Conservation (phyloP, 2,797 vertebrate species). For the Acanthurus leucopareius region DNA sequence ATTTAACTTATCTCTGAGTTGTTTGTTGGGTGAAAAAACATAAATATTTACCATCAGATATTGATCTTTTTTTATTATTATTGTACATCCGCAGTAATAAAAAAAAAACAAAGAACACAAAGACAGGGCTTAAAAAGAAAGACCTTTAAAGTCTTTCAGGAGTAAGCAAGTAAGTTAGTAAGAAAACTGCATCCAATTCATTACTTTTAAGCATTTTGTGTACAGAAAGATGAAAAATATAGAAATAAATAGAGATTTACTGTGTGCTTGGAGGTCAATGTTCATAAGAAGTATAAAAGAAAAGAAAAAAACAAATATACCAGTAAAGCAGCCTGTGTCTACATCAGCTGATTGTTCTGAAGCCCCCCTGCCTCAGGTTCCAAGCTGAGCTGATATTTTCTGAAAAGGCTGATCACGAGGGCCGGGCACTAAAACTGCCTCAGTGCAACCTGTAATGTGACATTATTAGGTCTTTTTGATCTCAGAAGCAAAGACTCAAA, state of each 20-base stretch:
- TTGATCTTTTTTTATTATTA: slow-evolving; percentile 29
- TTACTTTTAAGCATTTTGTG: too few species aligned
- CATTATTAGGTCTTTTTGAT: slow-evolving; percentile 83
- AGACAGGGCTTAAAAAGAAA: slow-evolving; percentile 9
- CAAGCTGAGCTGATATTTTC: slow-evolving; percentile 60
- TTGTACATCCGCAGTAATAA: slow-evolving; percentile 36
- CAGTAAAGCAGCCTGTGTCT: slow-evolving; percentile 39
- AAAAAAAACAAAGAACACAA: slow-evolving; percentile 19
- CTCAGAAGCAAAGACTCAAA: slow-evolving; percentile 76
- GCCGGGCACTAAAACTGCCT: slow-evolving; percentile 73
- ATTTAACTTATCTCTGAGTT: slow-evolving; percentile 32
- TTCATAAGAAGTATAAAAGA: slow-evolving; percentile 17
- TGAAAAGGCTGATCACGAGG: slow-evolving; percentile 71
- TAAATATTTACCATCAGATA: slow-evolving; percentile 52
- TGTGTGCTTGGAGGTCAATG: background rate
- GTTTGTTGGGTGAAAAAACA: slow-evolving; percentile 35
- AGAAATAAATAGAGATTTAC: too few species aligned
- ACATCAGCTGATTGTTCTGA: slow-evolving; percentile 59
- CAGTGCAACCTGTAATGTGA: slow-evolving; percentile 82
- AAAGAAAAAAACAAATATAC: slow-evolving; percentile 21
- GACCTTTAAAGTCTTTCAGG: too few species aligned
- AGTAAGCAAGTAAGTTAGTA: too few species aligned
- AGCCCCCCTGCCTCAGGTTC: slow-evolving; percentile 26
- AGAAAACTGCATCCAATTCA: too few species aligned
- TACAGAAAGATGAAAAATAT: too few species aligned